Evolutionary conservation across 2,888 invertebrate species (phyloP).

Genomic region (Balanococcus diminutus): DNA sequence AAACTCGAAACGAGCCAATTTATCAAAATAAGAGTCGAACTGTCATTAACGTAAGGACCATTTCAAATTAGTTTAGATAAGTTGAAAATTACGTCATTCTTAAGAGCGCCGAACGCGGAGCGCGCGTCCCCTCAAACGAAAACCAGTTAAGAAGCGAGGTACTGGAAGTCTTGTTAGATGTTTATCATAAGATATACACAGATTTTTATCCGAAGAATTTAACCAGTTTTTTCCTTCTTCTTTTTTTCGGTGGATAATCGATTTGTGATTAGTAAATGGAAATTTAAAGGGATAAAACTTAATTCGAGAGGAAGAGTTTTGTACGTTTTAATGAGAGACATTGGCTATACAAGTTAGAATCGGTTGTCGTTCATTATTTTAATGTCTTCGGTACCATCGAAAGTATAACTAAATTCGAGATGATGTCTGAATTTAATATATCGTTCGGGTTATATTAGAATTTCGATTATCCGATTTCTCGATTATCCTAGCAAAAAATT

Average conservation of each 20-base stretch:
- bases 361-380: not conserved
- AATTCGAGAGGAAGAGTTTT: not conserved
- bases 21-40: constrained; percentile 46
- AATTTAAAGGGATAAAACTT: constrained; percentile 24
- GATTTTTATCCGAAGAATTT: constrained; percentile 42
- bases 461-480: too few species aligned
- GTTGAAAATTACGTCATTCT: constrained; percentile 34
- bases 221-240: not conserved
- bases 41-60: constrained; percentile 42
- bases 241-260: not conserved
- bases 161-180: constrained; percentile 7
- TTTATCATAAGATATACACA: constrained; percentile 35
- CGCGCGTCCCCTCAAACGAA: constrained; percentile 15
- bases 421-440: constrained; percentile 12
- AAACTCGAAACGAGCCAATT: constrained; percentile 20
- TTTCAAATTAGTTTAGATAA: constrained; percentile 43
- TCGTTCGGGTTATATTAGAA: not conserved
- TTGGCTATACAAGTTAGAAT: not conserved
- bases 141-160: constrained; percentile 44
- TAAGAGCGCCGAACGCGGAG: too few species aligned
- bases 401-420: not conserved
- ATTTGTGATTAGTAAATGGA: constrained; percentile 40
- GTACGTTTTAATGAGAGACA: constrained; percentile 32
- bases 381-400: not conserved
- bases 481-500: too few species aligned